These are phyloP conservation scores for Mystacornis crossleyi DNA, from an alignment of 2,113 vertebrate species.

Conservation along the genomic window DNA sequence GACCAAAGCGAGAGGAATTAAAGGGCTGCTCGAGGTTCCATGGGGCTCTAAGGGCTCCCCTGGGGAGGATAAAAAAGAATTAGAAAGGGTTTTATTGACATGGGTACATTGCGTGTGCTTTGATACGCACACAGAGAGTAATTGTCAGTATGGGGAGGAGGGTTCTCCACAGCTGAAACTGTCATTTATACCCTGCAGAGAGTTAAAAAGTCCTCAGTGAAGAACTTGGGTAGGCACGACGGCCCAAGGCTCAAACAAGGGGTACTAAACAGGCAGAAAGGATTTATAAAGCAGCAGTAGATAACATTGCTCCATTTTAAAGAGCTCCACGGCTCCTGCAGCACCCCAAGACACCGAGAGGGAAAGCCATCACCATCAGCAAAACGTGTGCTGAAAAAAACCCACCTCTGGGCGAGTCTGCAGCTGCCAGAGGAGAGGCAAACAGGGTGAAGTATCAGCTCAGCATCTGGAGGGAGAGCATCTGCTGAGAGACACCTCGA, in stretches of 20 bases:
- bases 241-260: background rate
- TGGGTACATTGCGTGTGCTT: background rate
- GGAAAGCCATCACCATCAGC: background rate
- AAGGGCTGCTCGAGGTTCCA: background rate
- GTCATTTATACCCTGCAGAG: background rate
- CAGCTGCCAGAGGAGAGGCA: background rate
- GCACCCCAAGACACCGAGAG: background rate
- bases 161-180: background rate
- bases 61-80: slow-evolving; percentile 40
- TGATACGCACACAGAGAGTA: background rate
- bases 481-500: background rate
- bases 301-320: background rate
- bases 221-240: background rate
- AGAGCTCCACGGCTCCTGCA: background rate
- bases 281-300: background rate
- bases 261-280: background rate
- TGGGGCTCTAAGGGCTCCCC: background rate
- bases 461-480: background rate
- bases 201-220: background rate
- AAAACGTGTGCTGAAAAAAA: background rate
- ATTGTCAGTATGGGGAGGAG: background rate
- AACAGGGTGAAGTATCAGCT: background rate
- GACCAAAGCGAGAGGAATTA: slow-evolving; percentile 23
- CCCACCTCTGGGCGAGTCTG: background rate
- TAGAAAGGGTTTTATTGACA: slow-evolving; percentile 7